Evolutionary conservation across 2,888 invertebrate species (phyloP).

Genomic region (Hydroisotoma schaefferi): DNA sequence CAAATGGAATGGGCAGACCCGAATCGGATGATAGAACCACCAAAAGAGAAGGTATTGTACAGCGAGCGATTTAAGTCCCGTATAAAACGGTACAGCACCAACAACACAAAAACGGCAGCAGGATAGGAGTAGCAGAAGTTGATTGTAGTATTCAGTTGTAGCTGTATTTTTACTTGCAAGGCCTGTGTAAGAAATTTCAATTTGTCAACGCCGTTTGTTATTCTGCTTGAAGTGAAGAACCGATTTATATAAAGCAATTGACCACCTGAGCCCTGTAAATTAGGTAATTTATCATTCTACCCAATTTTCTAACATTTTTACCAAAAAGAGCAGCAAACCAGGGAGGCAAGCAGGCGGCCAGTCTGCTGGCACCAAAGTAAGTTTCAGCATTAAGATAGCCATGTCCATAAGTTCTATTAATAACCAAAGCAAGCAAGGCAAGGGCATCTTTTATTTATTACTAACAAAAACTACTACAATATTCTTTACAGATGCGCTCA

Average conservation of each 20-base stretch:
- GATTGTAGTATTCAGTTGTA: neutral
- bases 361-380: constrained; percentile 4
- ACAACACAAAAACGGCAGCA: too few relatives aligned
- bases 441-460: too few relatives aligned
- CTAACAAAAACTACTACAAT: too few relatives aligned
- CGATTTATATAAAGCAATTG: constrained; percentile 49
- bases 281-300: constrained; percentile 49
- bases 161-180: neutral
- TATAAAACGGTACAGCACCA: neutral
- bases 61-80: too few relatives aligned
- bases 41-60: neutral
- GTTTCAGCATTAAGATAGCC: too few relatives aligned
- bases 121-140: too few relatives aligned
- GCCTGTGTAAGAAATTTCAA: constrained; percentile 36
- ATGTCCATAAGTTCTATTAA: too few relatives aligned
- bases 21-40: neutral
- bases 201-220: constrained; percentile 48
- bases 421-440: too few relatives aligned
- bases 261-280: constrained; percentile 49
- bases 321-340: constrained; percentile 16
- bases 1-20: constrained; percentile 7
- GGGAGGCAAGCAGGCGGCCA: constrained; percentile 5
- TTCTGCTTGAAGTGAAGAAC: constrained; percentile 44
- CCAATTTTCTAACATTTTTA: constrained; percentile 37
- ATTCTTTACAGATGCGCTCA: too few relatives aligned